These are phyloP conservation scores for Drosophila quasianomalipes DNA, from an alignment of 2,888 invertebrate genomes.

Conservation along the genomic window DNA sequence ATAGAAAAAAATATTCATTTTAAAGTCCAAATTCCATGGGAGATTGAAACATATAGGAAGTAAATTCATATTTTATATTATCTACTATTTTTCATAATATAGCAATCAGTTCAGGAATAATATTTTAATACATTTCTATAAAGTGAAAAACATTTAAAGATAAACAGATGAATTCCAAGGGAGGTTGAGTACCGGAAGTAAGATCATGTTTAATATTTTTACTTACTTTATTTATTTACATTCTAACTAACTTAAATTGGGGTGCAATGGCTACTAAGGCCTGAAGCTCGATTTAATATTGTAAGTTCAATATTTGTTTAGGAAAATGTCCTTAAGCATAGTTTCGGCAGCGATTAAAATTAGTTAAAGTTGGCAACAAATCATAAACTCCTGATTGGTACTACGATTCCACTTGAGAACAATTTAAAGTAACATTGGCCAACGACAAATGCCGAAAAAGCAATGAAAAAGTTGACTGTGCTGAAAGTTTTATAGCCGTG, in stretches of 20 bases:
- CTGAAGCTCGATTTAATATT: not conserved
- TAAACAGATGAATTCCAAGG: not conserved
- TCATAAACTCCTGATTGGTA: not conserved
- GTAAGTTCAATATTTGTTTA: not conserved
- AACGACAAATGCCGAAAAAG: not conserved
- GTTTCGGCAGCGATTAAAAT: not conserved
- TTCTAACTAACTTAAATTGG: not conserved
- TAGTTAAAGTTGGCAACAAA: not conserved
- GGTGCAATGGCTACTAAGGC: not conserved
- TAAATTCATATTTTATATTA: not conserved
- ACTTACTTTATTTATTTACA: not conserved
- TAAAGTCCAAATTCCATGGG: not conserved
- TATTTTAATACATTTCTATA: not conserved
- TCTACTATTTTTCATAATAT: not conserved
- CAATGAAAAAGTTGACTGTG: slow-evolving; percentile 14
- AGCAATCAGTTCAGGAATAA: not conserved
- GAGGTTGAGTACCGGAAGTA: not conserved
- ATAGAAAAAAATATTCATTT: not conserved
- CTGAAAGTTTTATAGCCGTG: slow-evolving; percentile 55
- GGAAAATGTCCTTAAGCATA: not conserved
- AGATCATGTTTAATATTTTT: not conserved
- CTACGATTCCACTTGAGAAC: not conserved
- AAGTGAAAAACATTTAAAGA: too few species aligned
- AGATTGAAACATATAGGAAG: not conserved
- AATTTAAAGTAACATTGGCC: not conserved